Evolutionary conservation across 2,113 vertebrate genomes (phyloP).

Genomic region (Motacilla alba): DNA sequence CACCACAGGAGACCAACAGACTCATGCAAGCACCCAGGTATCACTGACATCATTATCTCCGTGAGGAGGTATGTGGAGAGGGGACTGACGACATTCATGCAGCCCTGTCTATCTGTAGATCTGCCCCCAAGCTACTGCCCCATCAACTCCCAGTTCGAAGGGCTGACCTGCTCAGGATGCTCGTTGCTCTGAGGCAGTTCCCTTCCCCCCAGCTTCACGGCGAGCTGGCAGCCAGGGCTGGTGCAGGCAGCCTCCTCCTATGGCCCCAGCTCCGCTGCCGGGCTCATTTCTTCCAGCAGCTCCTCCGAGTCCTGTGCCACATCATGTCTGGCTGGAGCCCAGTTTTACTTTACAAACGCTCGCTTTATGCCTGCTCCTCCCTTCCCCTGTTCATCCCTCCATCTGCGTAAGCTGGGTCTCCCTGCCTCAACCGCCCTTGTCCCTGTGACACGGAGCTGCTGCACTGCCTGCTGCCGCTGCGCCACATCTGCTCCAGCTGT

Average conservation of each 20-base stretch:
- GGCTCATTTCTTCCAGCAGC: not conserved
- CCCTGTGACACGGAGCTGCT: accelerated
- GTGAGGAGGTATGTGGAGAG: not conserved
- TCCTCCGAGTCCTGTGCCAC: accelerated
- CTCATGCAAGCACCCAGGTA: not conserved
- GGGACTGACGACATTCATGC: accelerated
- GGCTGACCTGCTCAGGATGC: not conserved
- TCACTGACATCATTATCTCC: not conserved
- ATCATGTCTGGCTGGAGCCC: accelerated
- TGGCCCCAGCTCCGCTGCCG: accelerated
- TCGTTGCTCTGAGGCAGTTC: not conserved
- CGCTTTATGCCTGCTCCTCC: not conserved
- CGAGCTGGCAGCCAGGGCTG: accelerated
- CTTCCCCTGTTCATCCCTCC: not conserved
- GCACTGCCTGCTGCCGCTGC: accelerated
- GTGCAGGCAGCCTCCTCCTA: not conserved
- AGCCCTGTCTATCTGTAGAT: not conserved
- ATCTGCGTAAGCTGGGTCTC: accelerated
- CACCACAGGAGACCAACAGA: not conserved
- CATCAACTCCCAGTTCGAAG: not conserved
- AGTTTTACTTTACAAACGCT: not conserved
- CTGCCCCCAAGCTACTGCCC: not conserved
- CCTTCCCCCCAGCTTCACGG: not conserved
- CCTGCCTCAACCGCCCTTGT: not conserved
- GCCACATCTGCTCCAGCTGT: not conserved